These are phyloP conservation scores for Empidonax traillii DNA, from an alignment of 2,113 vertebrate species.

Conservation along the genomic window DNA sequence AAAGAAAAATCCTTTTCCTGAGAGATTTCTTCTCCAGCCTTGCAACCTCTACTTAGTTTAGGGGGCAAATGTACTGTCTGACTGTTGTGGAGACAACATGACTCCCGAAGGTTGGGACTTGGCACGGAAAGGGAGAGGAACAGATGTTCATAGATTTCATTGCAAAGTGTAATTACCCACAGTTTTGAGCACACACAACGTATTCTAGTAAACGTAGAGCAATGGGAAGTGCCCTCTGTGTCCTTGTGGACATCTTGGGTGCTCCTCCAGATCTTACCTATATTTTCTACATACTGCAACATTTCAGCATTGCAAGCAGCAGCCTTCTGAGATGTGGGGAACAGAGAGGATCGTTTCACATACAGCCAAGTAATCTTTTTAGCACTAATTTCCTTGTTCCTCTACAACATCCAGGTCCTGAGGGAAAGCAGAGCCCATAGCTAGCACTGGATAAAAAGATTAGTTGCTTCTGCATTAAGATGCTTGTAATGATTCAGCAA, in stretches of 20 bases:
- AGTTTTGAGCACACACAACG: not conserved
- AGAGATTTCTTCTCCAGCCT: not conserved
- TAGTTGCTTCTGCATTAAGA: slow-evolving; percentile 38
- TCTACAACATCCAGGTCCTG: slow-evolving; percentile 20
- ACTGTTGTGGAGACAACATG: slow-evolving; percentile 1
- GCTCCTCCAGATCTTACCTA: not conserved
- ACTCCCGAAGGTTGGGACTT: slow-evolving; percentile 4
- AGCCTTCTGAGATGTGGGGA: not conserved
- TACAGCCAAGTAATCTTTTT: slow-evolving; percentile 1
- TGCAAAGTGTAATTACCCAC: slow-evolving; percentile 11
- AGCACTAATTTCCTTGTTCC: slow-evolving; percentile 34
- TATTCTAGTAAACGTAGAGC: not conserved
- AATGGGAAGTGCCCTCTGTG: not conserved
- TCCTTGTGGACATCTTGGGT: not conserved
- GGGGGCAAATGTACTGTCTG: not conserved
- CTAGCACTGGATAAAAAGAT: slow-evolving; percentile 47
- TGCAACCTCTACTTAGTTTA: slow-evolving; percentile 7
- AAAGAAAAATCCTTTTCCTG: not conserved
- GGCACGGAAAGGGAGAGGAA: not conserved
- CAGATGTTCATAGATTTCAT: slow-evolving; percentile 33
- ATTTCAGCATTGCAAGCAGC: not conserved
- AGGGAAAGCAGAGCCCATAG: slow-evolving; percentile 43
- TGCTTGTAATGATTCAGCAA: slow-evolving; percentile 55
- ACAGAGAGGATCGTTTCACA: not conserved
- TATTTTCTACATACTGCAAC: not conserved